These are phyloP conservation scores for Phoeniculus purpureus DNA, from an alignment of 2,797 vertebrate species.

Conservation along the genomic window DNA sequence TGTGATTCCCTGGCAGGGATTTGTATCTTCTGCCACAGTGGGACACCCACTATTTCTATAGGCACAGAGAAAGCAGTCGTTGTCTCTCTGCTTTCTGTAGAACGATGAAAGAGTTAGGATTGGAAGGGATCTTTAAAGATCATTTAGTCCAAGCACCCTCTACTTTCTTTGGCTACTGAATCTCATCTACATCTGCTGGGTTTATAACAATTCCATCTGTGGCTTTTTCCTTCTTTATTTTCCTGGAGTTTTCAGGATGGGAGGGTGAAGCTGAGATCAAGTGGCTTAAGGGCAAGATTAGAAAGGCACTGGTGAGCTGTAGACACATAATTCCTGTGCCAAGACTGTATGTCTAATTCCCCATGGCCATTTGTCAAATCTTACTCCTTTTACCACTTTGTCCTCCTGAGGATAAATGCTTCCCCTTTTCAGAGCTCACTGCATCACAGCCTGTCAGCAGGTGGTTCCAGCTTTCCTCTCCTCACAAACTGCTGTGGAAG, in stretches of 20 bases:
- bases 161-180: too few species aligned
- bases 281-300: constrained; percentile 19
- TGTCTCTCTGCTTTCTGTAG: too few species aligned
- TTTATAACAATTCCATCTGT: not conserved
- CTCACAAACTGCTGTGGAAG: not conserved
- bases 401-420: not conserved
- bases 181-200: too few species aligned
- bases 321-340: not conserved
- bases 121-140: too few species aligned
- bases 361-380: not conserved
- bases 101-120: too few species aligned
- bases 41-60: too few species aligned
- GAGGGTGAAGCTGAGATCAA: not conserved
- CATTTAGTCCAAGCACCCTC: too few species aligned
- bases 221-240: not conserved
- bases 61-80: too few species aligned
- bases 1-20: too few species aligned
- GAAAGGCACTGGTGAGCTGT: not conserved
- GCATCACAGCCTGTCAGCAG: not conserved
- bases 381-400: not conserved
- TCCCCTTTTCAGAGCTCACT: not conserved
- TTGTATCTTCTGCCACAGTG: too few species aligned
- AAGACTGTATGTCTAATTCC: not conserved
- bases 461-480: not conserved
- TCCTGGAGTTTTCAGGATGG: not conserved